phyloP scores from a whole-genome alignment of 2,888 invertebrate genomes.

The Caenorhabditis doughertyi region DNA sequence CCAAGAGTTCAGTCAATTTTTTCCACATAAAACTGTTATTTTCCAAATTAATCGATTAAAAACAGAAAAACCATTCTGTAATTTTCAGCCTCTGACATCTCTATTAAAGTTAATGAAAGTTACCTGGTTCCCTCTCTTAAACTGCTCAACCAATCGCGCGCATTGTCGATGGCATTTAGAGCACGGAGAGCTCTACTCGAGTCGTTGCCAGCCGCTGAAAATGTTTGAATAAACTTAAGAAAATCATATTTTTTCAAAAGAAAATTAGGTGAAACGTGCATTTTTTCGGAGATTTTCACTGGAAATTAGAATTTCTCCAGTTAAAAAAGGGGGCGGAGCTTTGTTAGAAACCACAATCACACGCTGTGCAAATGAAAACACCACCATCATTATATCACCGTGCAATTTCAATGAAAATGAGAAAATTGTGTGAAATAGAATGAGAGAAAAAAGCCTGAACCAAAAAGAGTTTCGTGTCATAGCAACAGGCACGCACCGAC shows the following conservation, averaged over 20 bases:
- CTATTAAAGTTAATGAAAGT: background rate
- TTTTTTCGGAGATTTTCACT: background rate
- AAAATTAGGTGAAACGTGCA: background rate
- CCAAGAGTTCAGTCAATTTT: too few relatives aligned
- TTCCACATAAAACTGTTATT: too few relatives aligned
- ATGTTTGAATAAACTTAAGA: constrained; percentile 33
- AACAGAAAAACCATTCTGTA: background rate
- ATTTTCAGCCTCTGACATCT: background rate
- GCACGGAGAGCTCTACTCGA: constrained; percentile 74
- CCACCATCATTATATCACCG: background rate
- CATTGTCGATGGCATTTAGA: constrained; percentile 70
- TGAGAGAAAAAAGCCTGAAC: constrained; percentile 12
- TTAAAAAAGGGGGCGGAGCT: too few relatives aligned
- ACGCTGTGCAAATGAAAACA: background rate
- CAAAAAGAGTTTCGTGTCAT: background rate
- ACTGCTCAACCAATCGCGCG: constrained; percentile 70
- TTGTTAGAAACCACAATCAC: too few relatives aligned
- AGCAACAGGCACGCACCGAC: constrained; percentile 75
- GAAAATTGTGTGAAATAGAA: background rate
- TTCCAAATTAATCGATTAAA: too few relatives aligned
- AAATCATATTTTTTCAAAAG: background rate
- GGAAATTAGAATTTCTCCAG: too few relatives aligned
- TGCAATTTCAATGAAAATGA: background rate
- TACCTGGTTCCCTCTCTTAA: constrained; percentile 63
- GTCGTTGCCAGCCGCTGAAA: constrained; percentile 77